Evolutionary conservation across 2,797 vertebrate species (phyloP).

Genomic region (Oreochromis mossambicus): DNA sequence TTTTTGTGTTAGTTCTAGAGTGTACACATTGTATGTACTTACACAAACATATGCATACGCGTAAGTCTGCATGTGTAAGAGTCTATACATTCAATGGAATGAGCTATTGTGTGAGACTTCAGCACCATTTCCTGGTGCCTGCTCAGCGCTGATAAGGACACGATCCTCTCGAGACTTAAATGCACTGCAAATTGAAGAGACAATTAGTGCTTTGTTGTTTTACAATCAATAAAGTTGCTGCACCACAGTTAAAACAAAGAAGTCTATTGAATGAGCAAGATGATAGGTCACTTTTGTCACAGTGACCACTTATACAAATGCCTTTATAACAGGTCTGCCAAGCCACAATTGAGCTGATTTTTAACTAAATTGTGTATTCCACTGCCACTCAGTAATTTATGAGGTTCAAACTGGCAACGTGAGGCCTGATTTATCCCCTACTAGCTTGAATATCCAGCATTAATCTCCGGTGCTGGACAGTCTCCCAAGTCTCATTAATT

Average conservation of each 20-base stretch:
- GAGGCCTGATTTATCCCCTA: slow-evolving; percentile 36
- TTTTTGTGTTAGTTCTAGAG: not conserved
- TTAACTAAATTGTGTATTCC: not conserved
- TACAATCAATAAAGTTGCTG: slow-evolving; percentile 65
- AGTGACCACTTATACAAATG: slow-evolving; percentile 1
- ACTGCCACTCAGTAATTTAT: not conserved
- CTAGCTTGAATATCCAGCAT: slow-evolving; percentile 31
- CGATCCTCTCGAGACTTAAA: slow-evolving; percentile 59
- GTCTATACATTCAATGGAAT: not conserved
- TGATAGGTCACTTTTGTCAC: slow-evolving; percentile 34
- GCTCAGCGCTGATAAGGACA: slow-evolving; percentile 60
- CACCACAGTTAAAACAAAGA: slow-evolving; percentile 18
- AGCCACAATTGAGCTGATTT: slow-evolving; percentile 25
- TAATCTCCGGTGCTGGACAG: slow-evolving; percentile 37
- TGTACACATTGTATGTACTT: not conserved
- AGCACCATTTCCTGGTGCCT: slow-evolving; percentile 39
- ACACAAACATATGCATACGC: not conserved
- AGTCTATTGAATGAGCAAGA: slow-evolving; percentile 42
- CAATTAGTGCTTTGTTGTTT: slow-evolving; percentile 66
- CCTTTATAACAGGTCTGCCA: slow-evolving; percentile 28
- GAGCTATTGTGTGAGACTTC: slow-evolving; percentile 14
- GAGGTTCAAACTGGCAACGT: slow-evolving; percentile 3
- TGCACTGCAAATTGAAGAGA: slow-evolving; percentile 54
- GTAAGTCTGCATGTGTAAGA: not conserved
- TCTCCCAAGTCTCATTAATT: slow-evolving; percentile 44